Percentiles rank a stretch among this genome's conserved stretches.
Conservation (phyloP, 92 coral and sea anemone species). For the Muricea muricata region DNA sequence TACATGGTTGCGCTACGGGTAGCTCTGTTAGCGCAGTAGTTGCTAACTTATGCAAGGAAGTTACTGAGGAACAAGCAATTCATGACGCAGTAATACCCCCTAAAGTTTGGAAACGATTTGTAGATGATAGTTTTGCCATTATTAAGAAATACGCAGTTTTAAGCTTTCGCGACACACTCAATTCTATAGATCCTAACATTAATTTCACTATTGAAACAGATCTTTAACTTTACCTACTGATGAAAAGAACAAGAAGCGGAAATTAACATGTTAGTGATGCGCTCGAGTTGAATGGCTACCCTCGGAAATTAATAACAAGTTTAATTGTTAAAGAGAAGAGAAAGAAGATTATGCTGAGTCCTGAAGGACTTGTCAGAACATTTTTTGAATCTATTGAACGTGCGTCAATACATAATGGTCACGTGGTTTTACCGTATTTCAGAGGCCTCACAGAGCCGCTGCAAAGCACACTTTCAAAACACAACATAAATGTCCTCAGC, state of each 20-base stretch:
- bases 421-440: too few relatives aligned
- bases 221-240: not conserved
- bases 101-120: slow-evolving; percentile 54
- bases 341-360: too few relatives aligned
- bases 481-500: too few relatives aligned
- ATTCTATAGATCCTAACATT: not conserved
- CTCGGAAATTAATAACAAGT: too few relatives aligned
- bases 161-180: not conserved
- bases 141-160: not conserved
- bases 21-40: slow-evolving; percentile 52
- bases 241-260: not conserved
- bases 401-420: too few relatives aligned
- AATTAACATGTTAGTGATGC: not conserved
- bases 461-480: too few relatives aligned
- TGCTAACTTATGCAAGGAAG: slow-evolving; percentile 55
- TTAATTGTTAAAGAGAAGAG: too few relatives aligned
- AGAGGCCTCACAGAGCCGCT: too few relatives aligned
- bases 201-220: not conserved
- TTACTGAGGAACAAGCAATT: slow-evolving; percentile 38
- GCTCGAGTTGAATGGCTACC: not conserved
- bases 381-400: not conserved
- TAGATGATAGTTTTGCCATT: not conserved
- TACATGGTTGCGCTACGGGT: slow-evolving; percentile 54
- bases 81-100: slow-evolving; percentile 14
- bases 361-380: not conserved